Percentiles rank a stretch among this genome's conserved stretches.
Conservation (phyloP, 2,888 invertebrate genomes). For the Terebella lapidaria region DNA sequence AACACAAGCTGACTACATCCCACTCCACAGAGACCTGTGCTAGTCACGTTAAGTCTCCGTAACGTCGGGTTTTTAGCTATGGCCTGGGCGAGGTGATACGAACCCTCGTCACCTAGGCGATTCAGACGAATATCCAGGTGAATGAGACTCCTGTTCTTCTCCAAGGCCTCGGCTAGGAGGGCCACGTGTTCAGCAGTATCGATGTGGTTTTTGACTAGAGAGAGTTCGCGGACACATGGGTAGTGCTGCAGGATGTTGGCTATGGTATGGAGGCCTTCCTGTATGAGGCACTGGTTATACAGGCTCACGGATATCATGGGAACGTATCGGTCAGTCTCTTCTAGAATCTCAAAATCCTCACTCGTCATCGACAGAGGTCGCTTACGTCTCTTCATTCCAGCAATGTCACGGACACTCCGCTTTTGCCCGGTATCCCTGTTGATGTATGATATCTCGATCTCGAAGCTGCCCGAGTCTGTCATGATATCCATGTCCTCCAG, state of each 20-base stretch:
- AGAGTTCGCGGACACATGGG: conserved; percentile 42
- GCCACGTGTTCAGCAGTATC: conserved; percentile 31
- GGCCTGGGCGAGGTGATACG: conserved; percentile 32
- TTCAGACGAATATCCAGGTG: conserved; percentile 45
- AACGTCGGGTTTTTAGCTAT: conserved; percentile 34
- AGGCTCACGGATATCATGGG: conserved; percentile 44
- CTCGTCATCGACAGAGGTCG: conserved; percentile 14
- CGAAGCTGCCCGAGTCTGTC: conserved; percentile 35
- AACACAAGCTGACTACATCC: conserved; percentile 34
- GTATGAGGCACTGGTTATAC: conserved; percentile 38
- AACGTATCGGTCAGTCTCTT: conserved; percentile 28
- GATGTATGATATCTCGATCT: conserved; percentile 41
- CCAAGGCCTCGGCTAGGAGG: conserved; percentile 27
- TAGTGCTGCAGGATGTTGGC: conserved; percentile 32
- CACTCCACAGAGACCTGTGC: conserved; percentile 36
- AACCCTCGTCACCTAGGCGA: conserved; percentile 37
- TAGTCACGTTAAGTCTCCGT: conserved; percentile 39
- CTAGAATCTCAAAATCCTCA: conserved; percentile 23
- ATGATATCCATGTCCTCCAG: conserved; percentile 25
- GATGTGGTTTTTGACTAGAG: conserved; percentile 42
- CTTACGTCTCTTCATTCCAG: conserved; percentile 31
- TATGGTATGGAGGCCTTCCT: conserved; percentile 32
- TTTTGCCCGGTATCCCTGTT: conserved; percentile 35
- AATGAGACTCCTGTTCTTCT: conserved; percentile 30
- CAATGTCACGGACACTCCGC: conserved; percentile 40